Conservation (phyloP, 2,888 invertebrate genomes). For the Eupithecia insigniata region DNA sequence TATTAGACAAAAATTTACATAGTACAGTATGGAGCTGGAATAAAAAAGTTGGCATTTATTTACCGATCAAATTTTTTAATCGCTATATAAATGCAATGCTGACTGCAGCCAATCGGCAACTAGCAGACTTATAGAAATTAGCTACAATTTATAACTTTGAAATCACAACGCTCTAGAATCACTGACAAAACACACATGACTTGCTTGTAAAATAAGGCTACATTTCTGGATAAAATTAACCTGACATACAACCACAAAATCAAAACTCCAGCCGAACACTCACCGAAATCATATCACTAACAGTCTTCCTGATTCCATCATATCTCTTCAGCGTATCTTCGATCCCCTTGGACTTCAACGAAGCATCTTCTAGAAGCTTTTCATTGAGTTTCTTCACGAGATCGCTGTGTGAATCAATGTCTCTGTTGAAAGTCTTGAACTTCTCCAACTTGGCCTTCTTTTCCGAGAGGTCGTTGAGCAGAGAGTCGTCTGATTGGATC, state of each 20-base stretch:
- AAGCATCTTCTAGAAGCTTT: constrained; percentile 88
- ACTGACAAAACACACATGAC: not conserved
- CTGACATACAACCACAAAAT: not conserved
- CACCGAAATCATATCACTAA: constrained; percentile 86
- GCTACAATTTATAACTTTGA: not conserved
- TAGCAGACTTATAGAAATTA: not conserved
- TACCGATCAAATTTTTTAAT: too few species aligned
- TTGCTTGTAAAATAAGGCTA: not conserved
- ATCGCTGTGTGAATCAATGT: constrained; percentile 91
- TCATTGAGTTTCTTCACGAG: constrained; percentile 90
- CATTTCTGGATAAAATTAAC: not conserved
- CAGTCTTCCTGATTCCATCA: constrained; percentile 86
- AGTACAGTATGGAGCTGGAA: not conserved
- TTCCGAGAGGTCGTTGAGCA: constrained; percentile 93
- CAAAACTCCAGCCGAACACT: constrained; percentile 62
- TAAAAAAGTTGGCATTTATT: not conserved
- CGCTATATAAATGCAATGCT: too few species aligned
- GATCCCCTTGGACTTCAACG: constrained; percentile 87
- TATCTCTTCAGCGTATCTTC: constrained; percentile 88
- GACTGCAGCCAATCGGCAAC: not conserved
- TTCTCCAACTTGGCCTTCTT: constrained; percentile 95
- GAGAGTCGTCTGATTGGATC: constrained; percentile 88
- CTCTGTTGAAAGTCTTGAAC: constrained; percentile 91
- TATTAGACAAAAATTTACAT: not conserved
- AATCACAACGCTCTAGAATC: not conserved